phyloP scores from a whole-genome alignment of 2,797 vertebrate species.

The Myotis planiceps region DNA sequence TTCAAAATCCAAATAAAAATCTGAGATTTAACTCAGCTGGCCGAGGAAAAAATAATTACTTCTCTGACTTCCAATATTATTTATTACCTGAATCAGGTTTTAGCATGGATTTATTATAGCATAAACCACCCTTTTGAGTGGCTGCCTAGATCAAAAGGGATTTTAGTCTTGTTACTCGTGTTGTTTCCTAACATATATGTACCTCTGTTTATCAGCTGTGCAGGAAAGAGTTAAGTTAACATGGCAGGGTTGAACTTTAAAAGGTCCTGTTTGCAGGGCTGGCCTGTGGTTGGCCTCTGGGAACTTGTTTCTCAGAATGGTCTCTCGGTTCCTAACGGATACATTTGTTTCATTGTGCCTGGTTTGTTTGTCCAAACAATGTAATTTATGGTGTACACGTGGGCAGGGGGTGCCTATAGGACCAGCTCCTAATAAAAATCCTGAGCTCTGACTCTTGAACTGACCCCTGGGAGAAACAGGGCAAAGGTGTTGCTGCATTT shows the following conservation, averaged over 20 bases:
- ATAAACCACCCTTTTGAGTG: not conserved
- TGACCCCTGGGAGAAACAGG: not conserved
- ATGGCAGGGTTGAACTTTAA: not conserved
- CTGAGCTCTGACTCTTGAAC: not conserved
- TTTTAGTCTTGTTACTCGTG: not conserved
- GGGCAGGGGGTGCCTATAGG: not conserved
- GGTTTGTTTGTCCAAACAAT: not conserved
- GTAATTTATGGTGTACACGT: not conserved
- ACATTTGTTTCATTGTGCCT: not conserved
- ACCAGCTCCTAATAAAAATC: not conserved
- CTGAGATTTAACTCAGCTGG: not conserved
- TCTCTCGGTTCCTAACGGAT: not conserved
- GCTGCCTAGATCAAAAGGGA: not conserved
- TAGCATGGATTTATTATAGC: not conserved
- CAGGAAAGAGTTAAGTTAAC: not conserved
- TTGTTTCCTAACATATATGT: not conserved
- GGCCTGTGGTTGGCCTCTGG: not conserved
- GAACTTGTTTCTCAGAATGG: not conserved
- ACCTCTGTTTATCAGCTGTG: not conserved
- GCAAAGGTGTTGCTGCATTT: not conserved
- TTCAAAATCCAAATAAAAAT: not conserved
- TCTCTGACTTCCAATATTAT: not conserved
- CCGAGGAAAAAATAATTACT: not conserved
- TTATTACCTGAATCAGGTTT: not conserved
- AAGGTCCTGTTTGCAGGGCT: not conserved